Base-by-base conservation (phyloP, 2,888 invertebrate genomes). In the Drosophila neoperkinsi region DNA sequence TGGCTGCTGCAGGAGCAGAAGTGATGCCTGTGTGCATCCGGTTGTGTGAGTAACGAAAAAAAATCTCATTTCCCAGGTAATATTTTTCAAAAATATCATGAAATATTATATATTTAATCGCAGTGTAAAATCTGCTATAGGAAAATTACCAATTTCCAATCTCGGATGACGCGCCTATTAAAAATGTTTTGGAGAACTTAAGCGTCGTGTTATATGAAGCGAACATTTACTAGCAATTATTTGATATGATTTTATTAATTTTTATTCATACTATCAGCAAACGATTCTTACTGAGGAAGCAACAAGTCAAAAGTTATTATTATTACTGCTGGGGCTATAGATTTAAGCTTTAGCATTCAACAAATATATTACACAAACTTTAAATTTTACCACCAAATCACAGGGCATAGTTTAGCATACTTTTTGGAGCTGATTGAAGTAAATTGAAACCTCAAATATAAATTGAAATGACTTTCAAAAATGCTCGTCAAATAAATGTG, bases 21-120 rank as follows among this genome's bases (percentile, higher is more conserved):
- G 69, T 49, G 67, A 70, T 70, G 69, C 28, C 53, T 53, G 53
- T 70, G 53, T 60, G 67, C 69, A 70, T 38, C 33, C 53, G 53
- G 38, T 30, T 33, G 46, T 33, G 34, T 43, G 59, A 59, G 28
- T 59, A 53, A 33, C 59, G 52, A 53, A 46, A 46, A 16, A 46
- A 16, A 28, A 58, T 33, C 30, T 7, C 28, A 59, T 57, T 68
- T 65, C n/a, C 31, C 36, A 28, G 18, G 36, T 51, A 49, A 67
- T 31, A 28, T 38, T 43, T n/a, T 33, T 43, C 18, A 4, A 43
- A 33, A 31, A 52, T 30, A 57, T 36, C 4, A 34, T 34, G 6
- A 33, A 21, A 56, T 30, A 33, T 16, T 11, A 30, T 6, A n/a
- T 4, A 28, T 34, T 11, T 25, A 34, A 36, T 21, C 30, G 18